Evolutionary conservation across 2,888 invertebrate species (phyloP).

Genomic region (Embidobia sp.): DNA sequence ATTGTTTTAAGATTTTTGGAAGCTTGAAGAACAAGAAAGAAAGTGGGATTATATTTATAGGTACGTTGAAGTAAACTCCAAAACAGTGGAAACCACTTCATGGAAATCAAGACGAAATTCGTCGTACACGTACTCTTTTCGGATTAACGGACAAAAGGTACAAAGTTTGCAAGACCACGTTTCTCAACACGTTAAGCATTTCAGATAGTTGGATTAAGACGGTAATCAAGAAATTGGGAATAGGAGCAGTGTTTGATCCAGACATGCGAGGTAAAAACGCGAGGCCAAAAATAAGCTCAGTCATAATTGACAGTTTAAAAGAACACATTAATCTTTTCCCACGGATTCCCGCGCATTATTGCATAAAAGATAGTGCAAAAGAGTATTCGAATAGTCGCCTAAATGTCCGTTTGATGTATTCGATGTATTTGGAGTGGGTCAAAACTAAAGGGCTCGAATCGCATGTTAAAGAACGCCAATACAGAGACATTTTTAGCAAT

Average conservation of each 20-base stretch:
- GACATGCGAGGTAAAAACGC: slow-evolving; percentile 35
- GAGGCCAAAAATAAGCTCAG: slow-evolving; percentile 2
- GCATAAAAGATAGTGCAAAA: slow-evolving; percentile 4
- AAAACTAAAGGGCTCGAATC: background rate
- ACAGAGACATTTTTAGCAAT: slow-evolving; percentile 28
- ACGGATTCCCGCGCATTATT: slow-evolving; percentile 32
- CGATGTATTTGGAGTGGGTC: slow-evolving; percentile 26
- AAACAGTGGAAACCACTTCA: background rate
- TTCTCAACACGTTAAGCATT: slow-evolving; percentile 27
- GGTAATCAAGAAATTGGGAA: slow-evolving; percentile 5
- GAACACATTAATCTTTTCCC: slow-evolving; percentile 36
- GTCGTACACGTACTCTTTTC: slow-evolving; percentile 10
- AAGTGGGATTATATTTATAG: slow-evolving; percentile 34
- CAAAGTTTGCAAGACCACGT: slow-evolving; percentile 45
- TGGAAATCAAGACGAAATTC: slow-evolving; percentile 5
- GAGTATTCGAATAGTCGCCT: background rate
- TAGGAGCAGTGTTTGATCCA: background rate
- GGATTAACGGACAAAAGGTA: background rate
- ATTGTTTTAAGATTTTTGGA: slow-evolving; percentile 49
- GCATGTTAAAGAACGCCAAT: slow-evolving; percentile 9
- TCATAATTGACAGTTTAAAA: slow-evolving; percentile 5
- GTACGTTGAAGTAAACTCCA: background rate
- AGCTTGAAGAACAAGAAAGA: slow-evolving; percentile 13
- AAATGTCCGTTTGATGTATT: slow-evolving; percentile 1
- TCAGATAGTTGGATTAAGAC: slow-evolving; percentile 28